Evolutionary conservation across 37 sponge, comb jelly and placozoan genomes (phyloP).

Genomic region (Cladorhizidae sp.): DNA sequence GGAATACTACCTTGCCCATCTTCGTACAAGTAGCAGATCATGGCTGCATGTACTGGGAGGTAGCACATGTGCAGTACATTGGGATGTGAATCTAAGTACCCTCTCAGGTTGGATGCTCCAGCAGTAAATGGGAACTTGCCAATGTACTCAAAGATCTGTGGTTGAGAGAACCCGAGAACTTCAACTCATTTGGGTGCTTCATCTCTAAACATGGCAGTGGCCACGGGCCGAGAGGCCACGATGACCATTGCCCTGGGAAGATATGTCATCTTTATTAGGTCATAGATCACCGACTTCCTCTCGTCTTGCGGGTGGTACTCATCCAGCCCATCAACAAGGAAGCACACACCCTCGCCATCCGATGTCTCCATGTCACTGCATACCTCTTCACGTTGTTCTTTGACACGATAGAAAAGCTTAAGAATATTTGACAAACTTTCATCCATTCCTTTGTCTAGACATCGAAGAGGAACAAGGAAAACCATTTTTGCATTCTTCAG

Average conservation of each 20-base stretch:
- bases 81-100: background rate
- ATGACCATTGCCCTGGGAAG: slow-evolving; percentile 1
- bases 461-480: slow-evolving; percentile 7
- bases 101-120: background rate
- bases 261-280: background rate
- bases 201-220: background rate
- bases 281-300: background rate
- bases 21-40: slow-evolving; percentile 1
- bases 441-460: background rate
- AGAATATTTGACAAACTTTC: background rate
- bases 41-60: slow-evolving; percentile 7
- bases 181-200: background rate
- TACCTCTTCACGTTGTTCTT: background rate
- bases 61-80: slow-evolving; percentile 24
- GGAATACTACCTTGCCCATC: slow-evolving; percentile 12
- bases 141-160: slow-evolving; percentile 2
- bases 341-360: slow-evolving; percentile 17
- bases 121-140: background rate
- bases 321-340: slow-evolving; percentile 33
- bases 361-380: background rate
- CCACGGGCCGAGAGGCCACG: slow-evolving; percentile 20
- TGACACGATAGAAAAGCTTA: background rate
- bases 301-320: background rate
- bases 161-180: slow-evolving; percentile 2
- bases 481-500: background rate